A percentile compares a stretch with the other conserved stretches of the same genome.
Conservation (phyloP, 92 coral and sea anemone species). For the Porites cylindrica region DNA sequence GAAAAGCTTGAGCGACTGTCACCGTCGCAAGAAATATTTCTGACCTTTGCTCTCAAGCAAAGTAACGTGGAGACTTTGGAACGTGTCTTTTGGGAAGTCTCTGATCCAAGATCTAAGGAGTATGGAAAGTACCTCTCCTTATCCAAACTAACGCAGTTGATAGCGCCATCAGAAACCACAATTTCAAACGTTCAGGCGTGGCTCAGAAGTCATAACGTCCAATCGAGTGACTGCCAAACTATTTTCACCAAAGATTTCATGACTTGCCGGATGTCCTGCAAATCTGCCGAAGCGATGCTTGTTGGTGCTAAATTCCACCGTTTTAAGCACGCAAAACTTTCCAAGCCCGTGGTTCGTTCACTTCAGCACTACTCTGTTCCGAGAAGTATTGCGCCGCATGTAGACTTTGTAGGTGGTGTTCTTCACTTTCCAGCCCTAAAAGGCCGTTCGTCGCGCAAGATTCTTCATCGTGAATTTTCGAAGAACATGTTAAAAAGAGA, state of each 20-base stretch:
- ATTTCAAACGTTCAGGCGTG: constrained; percentile 66
- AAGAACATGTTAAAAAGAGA: constrained; percentile 21
- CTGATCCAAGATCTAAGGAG: constrained; percentile 78
- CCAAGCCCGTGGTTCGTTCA: constrained; percentile 82
- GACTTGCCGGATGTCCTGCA: constrained; percentile 79
- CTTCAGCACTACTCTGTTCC: constrained; percentile 85
- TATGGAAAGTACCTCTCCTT: constrained; percentile 87
- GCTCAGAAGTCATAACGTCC: constrained; percentile 72
- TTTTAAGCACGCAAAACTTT: constrained; percentile 73
- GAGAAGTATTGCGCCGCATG: constrained; percentile 64
- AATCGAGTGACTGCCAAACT: constrained; percentile 60
- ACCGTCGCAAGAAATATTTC: constrained; percentile 62
- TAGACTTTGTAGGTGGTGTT: constrained; percentile 97
- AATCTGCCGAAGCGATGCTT: constrained; percentile 79
- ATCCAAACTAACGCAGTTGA: constrained; percentile 66
- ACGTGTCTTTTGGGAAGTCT: constrained; percentile 88
- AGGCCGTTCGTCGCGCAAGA: constrained; percentile 64
- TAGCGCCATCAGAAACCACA: constrained; percentile 81
- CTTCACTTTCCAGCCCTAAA: constrained; percentile 92
- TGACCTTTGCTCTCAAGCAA: constrained; percentile 95
- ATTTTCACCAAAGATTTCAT: constrained; percentile 83
- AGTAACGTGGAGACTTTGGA: constrained; percentile 83
- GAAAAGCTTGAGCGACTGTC: constrained; percentile 69
- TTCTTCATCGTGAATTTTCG: background rate
- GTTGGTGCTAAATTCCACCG: constrained; percentile 84